phyloP scores from a whole-genome alignment of 2,888 invertebrate species.

The Apodemia duryi region DNA sequence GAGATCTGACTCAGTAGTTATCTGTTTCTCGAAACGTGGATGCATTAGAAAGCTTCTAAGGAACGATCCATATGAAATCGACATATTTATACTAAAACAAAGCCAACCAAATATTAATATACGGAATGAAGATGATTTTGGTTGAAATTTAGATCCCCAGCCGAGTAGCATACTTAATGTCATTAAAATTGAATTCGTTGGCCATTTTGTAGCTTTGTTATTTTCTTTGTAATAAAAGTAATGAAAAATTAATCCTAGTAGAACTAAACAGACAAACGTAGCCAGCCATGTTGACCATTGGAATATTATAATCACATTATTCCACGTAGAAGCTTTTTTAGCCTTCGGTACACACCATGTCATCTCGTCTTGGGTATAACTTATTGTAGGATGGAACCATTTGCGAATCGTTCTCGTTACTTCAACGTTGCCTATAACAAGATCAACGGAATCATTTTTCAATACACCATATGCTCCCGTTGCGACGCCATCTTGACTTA shows the following conservation, averaged over 20 bases:
- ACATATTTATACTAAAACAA: conserved; percentile 70
- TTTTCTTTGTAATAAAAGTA: conserved; percentile 57
- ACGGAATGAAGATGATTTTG: conserved; percentile 61
- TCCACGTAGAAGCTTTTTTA: conserved; percentile 63
- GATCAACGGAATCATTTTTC: conserved; percentile 53
- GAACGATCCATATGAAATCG: conserved; percentile 72
- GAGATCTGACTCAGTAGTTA: conserved; percentile 64
- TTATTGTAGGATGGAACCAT: conserved; percentile 68
- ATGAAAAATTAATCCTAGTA: conserved; percentile 62
- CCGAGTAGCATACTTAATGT: conserved; percentile 70
- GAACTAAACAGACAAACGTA: conserved; percentile 51
- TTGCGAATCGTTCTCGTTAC: conserved; percentile 61
- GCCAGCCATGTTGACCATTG: conserved; percentile 70
- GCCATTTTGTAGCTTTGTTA: conserved; percentile 57
- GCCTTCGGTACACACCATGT: conserved; percentile 71
- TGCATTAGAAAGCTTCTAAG: conserved; percentile 74
- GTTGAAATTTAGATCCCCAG: conserved; percentile 63
- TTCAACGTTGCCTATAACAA: conserved; percentile 70
- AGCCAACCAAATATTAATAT: conserved; percentile 69
- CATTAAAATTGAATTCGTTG: conserved; percentile 66
- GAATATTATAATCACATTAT: conserved; percentile 68
- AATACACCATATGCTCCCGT: conserved; percentile 57
- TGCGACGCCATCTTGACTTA: conserved; percentile 55
- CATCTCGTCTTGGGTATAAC: conserved; percentile 73
- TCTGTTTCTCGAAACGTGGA: conserved; percentile 73